These are phyloP conservation scores for Rhizomys pruinosus DNA, from an alignment of 2,113 vertebrate species.

Conservation along the genomic window DNA sequence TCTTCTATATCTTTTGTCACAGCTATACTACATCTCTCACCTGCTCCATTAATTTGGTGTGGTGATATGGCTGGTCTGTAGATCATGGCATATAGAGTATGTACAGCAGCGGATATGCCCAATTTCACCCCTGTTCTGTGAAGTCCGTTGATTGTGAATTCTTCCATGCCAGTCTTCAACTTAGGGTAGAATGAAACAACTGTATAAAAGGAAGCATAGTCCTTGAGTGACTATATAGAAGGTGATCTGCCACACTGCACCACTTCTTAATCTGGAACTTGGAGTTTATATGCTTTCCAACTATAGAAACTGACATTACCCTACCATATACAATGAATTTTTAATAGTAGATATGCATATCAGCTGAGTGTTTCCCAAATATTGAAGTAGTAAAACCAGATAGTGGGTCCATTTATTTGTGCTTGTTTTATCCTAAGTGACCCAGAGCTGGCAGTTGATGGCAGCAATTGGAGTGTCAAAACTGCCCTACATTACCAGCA, in stretches of 20 bases:
- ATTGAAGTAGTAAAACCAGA: neutral
- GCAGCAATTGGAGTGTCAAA: neutral
- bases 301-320: neutral
- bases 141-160: neutral
- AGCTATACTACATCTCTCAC: neutral
- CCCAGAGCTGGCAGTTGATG: neutral
- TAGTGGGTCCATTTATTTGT: neutral
- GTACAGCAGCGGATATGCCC: neutral
- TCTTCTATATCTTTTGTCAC: neutral
- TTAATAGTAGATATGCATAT: neutral
- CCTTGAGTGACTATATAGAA: neutral
- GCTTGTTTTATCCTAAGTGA: constrained; percentile 23
- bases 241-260: neutral
- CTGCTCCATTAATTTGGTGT: neutral
- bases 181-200: neutral
- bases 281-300: neutral
- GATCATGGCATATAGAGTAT: neutral
- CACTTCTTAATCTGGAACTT: neutral
- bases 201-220: neutral
- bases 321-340: neutral
- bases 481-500: neutral
- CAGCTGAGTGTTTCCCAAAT: neutral
- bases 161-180: neutral
- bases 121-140: neutral
- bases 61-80: neutral